A percentile compares a stretch with the other conserved stretches of the same genome.
Conservation (phyloP, 2,888 invertebrate genomes). For the Homarus gammarus region DNA sequence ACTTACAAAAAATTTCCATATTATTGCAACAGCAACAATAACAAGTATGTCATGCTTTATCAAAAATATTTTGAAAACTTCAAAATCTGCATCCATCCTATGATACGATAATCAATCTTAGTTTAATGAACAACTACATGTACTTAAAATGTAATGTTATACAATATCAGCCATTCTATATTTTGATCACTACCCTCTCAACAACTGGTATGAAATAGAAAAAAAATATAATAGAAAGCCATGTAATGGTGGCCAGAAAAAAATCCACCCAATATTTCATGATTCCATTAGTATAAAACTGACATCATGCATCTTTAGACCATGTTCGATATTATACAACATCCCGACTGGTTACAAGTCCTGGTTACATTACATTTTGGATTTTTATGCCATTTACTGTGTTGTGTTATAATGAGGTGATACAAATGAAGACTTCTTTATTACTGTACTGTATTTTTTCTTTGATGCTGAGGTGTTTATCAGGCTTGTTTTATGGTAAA, state of each 20-base stretch:
- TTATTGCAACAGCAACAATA: not conserved
- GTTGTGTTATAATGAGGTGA: too few relatives aligned
- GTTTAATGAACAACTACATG: not conserved
- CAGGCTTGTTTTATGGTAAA: not conserved
- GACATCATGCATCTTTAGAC: not conserved
- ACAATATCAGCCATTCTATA: constrained; percentile 47
- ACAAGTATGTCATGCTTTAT: not conserved
- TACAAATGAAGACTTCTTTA: too few relatives aligned
- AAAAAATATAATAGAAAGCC: constrained; percentile 42
- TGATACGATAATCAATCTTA: not conserved
- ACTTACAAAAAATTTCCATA: not conserved
- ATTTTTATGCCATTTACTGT: not conserved
- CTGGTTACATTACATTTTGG: not conserved
- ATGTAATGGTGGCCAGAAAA: constrained; percentile 55
- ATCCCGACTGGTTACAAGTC: not conserved
- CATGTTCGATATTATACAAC: not conserved
- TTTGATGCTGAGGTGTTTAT: not conserved
- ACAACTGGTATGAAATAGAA: constrained; percentile 24
- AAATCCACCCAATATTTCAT: constrained; percentile 53
- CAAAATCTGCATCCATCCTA: not conserved
- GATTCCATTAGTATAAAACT: constrained; percentile 1
- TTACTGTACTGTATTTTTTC: too few relatives aligned
- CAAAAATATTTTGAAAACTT: not conserved
- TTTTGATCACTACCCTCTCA: constrained; percentile 61
- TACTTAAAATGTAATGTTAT: constrained; percentile 10